Conservation (phyloP, 1,140 invertebrate species). For the Rhagoletis pomonella region DNA sequence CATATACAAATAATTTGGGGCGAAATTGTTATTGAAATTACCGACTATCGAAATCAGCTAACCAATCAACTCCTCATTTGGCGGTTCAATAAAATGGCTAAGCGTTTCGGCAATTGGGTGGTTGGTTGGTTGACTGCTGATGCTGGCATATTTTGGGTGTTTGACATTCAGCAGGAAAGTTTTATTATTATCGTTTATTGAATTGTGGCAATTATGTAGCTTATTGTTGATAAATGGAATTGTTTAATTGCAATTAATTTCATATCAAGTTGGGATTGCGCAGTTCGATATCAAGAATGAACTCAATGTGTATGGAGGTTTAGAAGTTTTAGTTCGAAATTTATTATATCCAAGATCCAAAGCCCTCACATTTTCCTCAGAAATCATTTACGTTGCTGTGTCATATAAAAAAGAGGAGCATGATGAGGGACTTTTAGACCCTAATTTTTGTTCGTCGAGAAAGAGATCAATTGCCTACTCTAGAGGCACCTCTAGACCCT, state of each 20-base stretch:
- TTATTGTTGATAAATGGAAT: slow-evolving; percentile 20
- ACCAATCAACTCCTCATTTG: slow-evolving; percentile 46
- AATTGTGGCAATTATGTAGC: neutral
- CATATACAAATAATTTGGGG: slow-evolving; percentile 38
- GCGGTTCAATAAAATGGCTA: slow-evolving; percentile 47
- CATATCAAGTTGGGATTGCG: neutral
- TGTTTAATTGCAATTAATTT: slow-evolving; percentile 48
- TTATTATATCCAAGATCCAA: too few species aligned
- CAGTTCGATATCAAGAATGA: neutral
- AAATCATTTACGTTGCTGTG: too few species aligned
- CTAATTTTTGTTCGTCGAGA: too few species aligned
- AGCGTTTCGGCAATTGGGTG: slow-evolving; percentile 4
- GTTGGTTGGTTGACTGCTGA: slow-evolving; percentile 16
- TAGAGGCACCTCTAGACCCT: too few species aligned
- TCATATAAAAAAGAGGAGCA: too few species aligned
- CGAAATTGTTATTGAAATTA: slow-evolving; percentile 53
- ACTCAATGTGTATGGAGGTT: neutral
- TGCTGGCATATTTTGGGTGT: neutral
- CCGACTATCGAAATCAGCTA: slow-evolving; percentile 46
- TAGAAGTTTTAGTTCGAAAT: too few species aligned
- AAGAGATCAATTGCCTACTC: too few species aligned
- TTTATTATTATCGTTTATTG: slow-evolving; percentile 29
- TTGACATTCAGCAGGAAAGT: slow-evolving; percentile 30
- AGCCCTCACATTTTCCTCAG: too few species aligned
- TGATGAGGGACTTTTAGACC: too few species aligned